Evolutionary conservation across 2,888 invertebrate genomes (phyloP), one percentile per base, ranked within the genome.

Genomic region (Dasysyrphus tricinctus): DNA sequence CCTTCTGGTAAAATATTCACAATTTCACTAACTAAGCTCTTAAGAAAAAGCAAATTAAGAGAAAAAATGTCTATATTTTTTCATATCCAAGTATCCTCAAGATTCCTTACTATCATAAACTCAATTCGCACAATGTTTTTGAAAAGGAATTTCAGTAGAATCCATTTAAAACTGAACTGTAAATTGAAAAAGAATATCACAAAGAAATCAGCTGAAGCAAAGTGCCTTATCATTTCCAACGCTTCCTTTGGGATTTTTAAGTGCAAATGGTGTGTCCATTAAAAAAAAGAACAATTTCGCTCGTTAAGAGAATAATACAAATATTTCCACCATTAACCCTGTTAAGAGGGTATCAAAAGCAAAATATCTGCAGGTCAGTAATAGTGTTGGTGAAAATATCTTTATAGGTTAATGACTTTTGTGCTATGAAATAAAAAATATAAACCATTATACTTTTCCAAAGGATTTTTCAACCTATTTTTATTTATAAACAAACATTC

Each of bases 201-300:
- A 19, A 37, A 11, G 12, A 37, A 37, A 39, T 19, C 19, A 39
- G 6, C 37, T 14, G 19, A 39, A 7, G 24, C 61, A 42, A 61
- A 9, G 24, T 14, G 14, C 19, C 24, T 24, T 24, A 61, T 39
- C 14, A 61, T 24, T 39, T 39, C 1, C 14, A 37, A 24, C 24
- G 7, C 1, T 42, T 61, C 39, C 39, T 61, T 42, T 12, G 19
- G 14, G 5, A 9, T 8, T 42, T 12, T 39, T 39, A 61, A 39
- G 61, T 14, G 8, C 1, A 61, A 61, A 42, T 14, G n/a, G n/a
- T n/a, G 14, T 42, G 61, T 24, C 61, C 61, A 61, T 42, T 24
- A 42, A 61, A 42, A 42, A 11, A 12, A 6, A 24, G 24, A 24
- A n/a, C 39, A 19, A 61, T 61, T 61, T 4, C 39, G 61, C 39